Base-by-base conservation (phyloP, 2,113 vertebrate genomes). In the Caloenas nicobarica region DNA sequence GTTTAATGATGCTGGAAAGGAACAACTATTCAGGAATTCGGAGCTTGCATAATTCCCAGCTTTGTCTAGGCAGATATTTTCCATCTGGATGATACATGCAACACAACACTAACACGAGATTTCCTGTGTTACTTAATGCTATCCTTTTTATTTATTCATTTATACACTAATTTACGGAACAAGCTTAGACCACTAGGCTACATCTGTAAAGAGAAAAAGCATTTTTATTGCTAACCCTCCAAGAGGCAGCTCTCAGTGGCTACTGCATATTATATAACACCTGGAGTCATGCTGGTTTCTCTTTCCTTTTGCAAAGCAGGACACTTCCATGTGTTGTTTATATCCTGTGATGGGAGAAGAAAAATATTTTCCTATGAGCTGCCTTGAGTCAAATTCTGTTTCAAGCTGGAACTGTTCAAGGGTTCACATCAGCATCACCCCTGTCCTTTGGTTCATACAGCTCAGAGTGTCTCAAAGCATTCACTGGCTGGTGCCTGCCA, bases 61-160 rank as follows among this genome's bases (percentile, higher is more conserved):
- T 96, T 88, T 89, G 76, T 72, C 86, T 53, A 79, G 86, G 78
- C 86, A 86, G 89, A 91, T 77, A 80, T 42, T 82, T 90, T 92
- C 81, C 89, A 88, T 91, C 93, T 91, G 95, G 71, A 70, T 80
- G 71, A 93, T 77, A 72, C 21, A 29, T 19, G 53, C 81, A 38
- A 26, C 17, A 53, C 10, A 58, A 56, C 62, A 51, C 19, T 57
- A 62, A 86, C 89, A 84, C 2, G 16, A 91, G 56, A 91, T 42
- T 82, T 89, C 60, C 64, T 74, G 81, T 74, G 50, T 88, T 95
- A 93, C 64, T 92, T 85, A 93, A 86, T 23, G 70, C 53, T 83
- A 38, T 19, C 17, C 57, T 85, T 73, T 66, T 64, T 79, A 85
- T 68, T 86, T 95, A 81, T 64, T 95, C n/a, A 86, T 81, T 72